These are phyloP conservation scores for Molossus alvarezi DNA, from an alignment of 2,797 vertebrate species.

Conservation along the genomic window DNA sequence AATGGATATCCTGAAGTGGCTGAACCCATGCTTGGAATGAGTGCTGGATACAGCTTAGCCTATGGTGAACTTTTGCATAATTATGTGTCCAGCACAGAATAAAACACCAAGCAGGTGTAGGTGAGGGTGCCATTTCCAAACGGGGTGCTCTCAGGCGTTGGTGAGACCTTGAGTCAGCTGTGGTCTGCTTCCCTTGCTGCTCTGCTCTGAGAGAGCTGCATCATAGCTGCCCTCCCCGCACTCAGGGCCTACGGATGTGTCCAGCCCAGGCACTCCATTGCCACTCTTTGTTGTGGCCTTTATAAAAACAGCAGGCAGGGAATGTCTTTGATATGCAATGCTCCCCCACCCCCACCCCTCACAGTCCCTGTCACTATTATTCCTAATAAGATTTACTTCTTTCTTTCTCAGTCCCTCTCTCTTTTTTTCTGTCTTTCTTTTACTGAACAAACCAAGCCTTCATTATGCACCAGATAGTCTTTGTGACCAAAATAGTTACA, in stretches of 20 bases:
- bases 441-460: background rate
- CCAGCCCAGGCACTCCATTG: background rate
- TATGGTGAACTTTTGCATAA: background rate
- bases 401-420: background rate
- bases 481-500: background rate
- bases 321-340: background rate
- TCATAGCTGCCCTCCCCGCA: no score
- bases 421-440: background rate
- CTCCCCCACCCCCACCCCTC: no score
- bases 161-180: background rate
- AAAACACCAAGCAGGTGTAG: background rate
- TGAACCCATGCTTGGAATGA: background rate
- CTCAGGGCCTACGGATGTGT: background rate
- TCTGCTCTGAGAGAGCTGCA: background rate
- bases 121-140: background rate
- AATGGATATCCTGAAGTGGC: background rate
- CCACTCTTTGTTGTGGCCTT: background rate
- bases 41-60: background rate
- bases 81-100: background rate
- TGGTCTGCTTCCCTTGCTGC: background rate
- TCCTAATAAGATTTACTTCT: background rate
- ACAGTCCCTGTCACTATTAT: background rate
- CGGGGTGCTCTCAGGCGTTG: fast-evolving
- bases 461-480: background rate
- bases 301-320: background rate